Base-by-base conservation (phyloP, 2,797 vertebrate genomes). In the Carduelis carduelis region DNA sequence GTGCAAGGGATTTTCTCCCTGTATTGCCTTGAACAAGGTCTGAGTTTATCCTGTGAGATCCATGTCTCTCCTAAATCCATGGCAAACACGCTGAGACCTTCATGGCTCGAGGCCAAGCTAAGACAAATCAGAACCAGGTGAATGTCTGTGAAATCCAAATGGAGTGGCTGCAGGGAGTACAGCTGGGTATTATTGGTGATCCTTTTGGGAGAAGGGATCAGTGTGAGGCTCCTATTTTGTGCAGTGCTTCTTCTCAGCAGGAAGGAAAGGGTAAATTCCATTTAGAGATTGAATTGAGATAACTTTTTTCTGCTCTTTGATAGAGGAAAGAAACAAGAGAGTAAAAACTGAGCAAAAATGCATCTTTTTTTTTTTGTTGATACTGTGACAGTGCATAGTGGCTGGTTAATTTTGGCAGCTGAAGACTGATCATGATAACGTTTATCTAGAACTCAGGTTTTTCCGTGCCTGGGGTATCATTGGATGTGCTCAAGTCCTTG, bases 391-490 rank as follows among this genome's bases (percentile, higher is more conserved):
- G 89, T 96, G 50, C 91, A 82, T 95, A 95, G 91, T 93, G 93
- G 92, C 86, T 96, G 55, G 86, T 93, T 90, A 89, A 94, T 94
- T 89, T 90, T 93, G 90, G 94, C 87, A 82, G 94, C 77, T 95
- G 94, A 89, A 96, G 95, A 96, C 96, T 97, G 95, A 94, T 96
- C 92, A 89, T 95, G 57, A 95, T 93, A 97, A 96, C 96, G 0
- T 96, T 96, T 96, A 96, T 96, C 94, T 96, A 94, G 94, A 96
- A 95, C 95, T 96, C 94, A 96, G 93, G 95, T 96, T 96, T 96
- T 96, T 96, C 95, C 95, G 94, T 94, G 93, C 90, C 95, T 96
- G 96, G 94, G 94, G 93, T 96, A 96, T 97, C 96, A 96, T 92
- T 95, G 95, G 95, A 95, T 93, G 39, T 97, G 94, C 93, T 94